These are phyloP conservation scores for Mionectes macconnelli DNA, from an alignment of 2,113 vertebrate genomes.

Conservation along the genomic window DNA sequence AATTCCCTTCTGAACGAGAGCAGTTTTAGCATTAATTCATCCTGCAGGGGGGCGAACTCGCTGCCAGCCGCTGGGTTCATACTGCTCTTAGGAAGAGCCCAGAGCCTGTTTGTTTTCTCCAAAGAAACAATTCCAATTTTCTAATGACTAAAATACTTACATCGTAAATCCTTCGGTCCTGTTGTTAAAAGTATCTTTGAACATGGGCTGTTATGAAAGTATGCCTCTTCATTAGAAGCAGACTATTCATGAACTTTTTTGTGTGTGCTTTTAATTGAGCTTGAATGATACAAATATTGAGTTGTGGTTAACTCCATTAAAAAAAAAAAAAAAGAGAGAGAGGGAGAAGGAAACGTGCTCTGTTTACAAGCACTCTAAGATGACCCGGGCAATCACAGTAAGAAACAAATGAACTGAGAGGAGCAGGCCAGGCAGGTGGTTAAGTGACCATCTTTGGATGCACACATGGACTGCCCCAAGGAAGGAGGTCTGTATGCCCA, in stretches of 20 bases:
- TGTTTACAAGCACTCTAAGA: neutral
- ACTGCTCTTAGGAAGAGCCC: conserved; percentile 37
- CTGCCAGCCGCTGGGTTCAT: conserved; percentile 40
- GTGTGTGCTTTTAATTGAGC: conserved; percentile 47
- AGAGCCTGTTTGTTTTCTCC: conserved; percentile 51
- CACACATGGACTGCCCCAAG: neutral
- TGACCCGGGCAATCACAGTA: neutral
- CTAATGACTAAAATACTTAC: conserved; percentile 40
- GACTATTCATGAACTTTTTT: conserved; percentile 35
- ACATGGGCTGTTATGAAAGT: conserved; percentile 1
- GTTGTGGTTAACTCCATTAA: neutral
- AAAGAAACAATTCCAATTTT: conserved; percentile 45
- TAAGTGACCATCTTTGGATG: neutral
- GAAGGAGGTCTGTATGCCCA: neutral
- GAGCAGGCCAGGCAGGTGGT: neutral
- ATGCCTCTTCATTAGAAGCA: conserved; percentile 46
- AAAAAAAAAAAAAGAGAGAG: neutral
- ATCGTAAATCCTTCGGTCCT: conserved; percentile 20
- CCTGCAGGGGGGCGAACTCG: conserved; percentile 26
- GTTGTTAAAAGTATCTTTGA: conserved; percentile 63
- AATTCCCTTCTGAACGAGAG: conserved; percentile 58
- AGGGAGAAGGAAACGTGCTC: neutral
- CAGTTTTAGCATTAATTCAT: conserved; percentile 70
- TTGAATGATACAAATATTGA: conserved; percentile 46
- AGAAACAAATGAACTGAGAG: neutral